A percentile compares a stretch with the other conserved stretches of the same genome.
These are phyloP conservation scores for Cheilosia impressa DNA, from an alignment of 2,888 invertebrate species.

Conservation along the genomic window DNA sequence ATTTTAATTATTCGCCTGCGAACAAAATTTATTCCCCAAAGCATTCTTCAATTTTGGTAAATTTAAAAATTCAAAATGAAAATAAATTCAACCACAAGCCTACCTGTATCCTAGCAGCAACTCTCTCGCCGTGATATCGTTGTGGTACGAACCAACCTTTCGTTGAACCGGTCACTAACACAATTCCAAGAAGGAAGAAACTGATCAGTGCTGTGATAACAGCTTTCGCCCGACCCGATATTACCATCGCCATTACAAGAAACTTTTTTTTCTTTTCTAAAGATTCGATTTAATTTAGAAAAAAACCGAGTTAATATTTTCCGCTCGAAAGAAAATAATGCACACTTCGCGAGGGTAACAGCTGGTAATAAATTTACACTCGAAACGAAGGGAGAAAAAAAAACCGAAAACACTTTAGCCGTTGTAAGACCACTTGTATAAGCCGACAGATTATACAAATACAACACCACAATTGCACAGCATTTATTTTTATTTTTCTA, in stretches of 20 bases:
- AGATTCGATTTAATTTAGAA: conserved; percentile 15
- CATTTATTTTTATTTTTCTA: conserved; percentile 30
- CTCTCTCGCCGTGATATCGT: conserved; percentile 85
- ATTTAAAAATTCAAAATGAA: too few species aligned
- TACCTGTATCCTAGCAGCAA: conserved; percentile 86
- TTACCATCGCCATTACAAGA: conserved; percentile 87
- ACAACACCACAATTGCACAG: conserved; percentile 37
- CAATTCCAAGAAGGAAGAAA: conserved; percentile 85
- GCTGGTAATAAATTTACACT: conserved; percentile 44
- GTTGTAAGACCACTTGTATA: conserved; percentile 6
- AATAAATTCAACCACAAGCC: conserved; percentile 16
- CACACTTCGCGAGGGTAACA: conserved; percentile 23
- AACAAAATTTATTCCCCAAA: too few species aligned
- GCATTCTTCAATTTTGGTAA: too few species aligned
- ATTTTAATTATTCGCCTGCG: too few species aligned
- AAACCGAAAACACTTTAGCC: conserved; percentile 17
- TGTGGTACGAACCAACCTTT: conserved; percentile 87
- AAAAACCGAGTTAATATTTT: conserved; percentile 2
- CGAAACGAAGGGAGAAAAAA: neutral
- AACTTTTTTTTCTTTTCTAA: conserved; percentile 47
- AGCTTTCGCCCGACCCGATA: conserved; percentile 87
- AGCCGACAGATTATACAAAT: conserved; percentile 21
- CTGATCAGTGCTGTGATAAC: conserved; percentile 86
- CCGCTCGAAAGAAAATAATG: conserved; percentile 1
- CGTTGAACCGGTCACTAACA: conserved; percentile 86